Evolutionary conservation across 2,888 invertebrate species (phyloP), one percentile per base, ranked within the genome.

Genomic region (Tetanocera ferruginea): DNA sequence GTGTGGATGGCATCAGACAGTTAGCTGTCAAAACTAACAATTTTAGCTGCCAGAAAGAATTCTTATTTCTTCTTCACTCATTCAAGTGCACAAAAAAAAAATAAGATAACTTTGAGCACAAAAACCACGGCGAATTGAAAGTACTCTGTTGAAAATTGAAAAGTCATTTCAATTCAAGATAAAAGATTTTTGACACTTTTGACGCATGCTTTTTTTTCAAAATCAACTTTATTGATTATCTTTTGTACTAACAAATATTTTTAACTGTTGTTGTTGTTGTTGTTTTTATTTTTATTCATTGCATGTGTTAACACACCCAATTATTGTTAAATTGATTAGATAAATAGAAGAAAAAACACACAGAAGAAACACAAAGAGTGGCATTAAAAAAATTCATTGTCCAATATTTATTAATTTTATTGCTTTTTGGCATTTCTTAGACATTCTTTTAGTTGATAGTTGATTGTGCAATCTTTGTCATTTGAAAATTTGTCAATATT

Each of bases 311-410:
- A 60, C 60, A 60, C 23, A 23, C 60, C 11, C 25, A 28, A 28
- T 60, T 28, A 60, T 60, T 60, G 60, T 60, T 60, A 60, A 60
- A 14, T 60, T 28, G 60, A 60, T 60, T 23, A 60, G 60, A 60
- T 60, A 60, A 60, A 60, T 23, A 60, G 3, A 23, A 57, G 8
- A 57, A 14, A 23, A 60, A 17, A 14, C n/a, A n/a, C n/a, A 60
- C 9, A 14, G 25, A 28, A 25, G 25, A 9, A 5, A 60, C 60
- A 28, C 11, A 28, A 60, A 60, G 17, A 60, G 11, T 28, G 28
- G 5, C 17, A 43, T 43, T 11, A 11, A 43, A 2, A 11, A 43
- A 2, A 43, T 2, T 43, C 43, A 14, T 60, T 28, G 28, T 17
- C 17, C 60, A 60, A 60, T 60, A 60, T 60, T 60, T 60, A 60